phyloP scores from a whole-genome alignment of 2,888 invertebrate species.

The Tachina lurida region DNA sequence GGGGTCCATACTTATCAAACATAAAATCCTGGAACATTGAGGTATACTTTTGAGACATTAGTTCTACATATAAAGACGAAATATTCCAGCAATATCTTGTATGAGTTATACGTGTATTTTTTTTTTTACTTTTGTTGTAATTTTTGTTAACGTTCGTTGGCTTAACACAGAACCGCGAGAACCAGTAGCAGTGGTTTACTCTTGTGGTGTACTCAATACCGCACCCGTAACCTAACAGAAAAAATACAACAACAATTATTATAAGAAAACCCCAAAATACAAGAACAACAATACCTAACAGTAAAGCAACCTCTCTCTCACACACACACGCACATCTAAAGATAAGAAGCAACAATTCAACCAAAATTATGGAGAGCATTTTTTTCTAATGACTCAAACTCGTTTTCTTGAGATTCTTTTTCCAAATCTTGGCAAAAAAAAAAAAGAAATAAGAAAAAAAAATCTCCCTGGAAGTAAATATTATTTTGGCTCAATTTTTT shows the following conservation, averaged over 20 bases:
- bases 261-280: slow-evolving; percentile 69
- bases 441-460: slow-evolving; percentile 9
- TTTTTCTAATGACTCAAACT: slow-evolving; percentile 64
- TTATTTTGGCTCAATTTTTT: slow-evolving; percentile 33
- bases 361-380: slow-evolving; percentile 55
- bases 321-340: neutral
- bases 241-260: slow-evolving; percentile 68
- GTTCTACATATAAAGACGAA: slow-evolving; percentile 12
- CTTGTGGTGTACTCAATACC: slow-evolving; percentile 79
- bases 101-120: slow-evolving; percentile 61
- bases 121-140: slow-evolving; percentile 50
- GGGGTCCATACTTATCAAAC: neutral
- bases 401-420: slow-evolving; percentile 56
- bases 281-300: slow-evolving; percentile 19
- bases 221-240: slow-evolving; percentile 74
- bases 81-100: slow-evolving; percentile 43
- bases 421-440: slow-evolving; percentile 18
- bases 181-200: slow-evolving; percentile 83
- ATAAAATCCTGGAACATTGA: slow-evolving; percentile 41
- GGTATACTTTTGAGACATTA: slow-evolving; percentile 20
- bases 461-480: slow-evolving; percentile 40
- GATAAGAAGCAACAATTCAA: slow-evolving; percentile 16
- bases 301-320: slow-evolving; percentile 1
- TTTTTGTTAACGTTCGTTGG: slow-evolving; percentile 77
- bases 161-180: slow-evolving; percentile 82